phyloP scores from a whole-genome alignment of 2,113 vertebrate genomes.

The Acanthochromis polyacanthus region DNA sequence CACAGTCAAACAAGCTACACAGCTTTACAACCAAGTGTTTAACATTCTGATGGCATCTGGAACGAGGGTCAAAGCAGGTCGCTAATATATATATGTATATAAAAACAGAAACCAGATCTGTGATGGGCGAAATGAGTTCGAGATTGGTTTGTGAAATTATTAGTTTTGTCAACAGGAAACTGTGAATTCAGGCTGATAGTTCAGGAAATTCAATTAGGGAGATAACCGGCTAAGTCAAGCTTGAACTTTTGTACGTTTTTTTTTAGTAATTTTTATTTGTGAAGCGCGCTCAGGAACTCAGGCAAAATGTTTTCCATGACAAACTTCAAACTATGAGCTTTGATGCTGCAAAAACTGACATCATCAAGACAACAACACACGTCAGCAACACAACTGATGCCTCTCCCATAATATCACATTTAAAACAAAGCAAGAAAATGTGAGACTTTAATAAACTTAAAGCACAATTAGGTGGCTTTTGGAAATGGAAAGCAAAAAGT shows the following conservation, averaged over 20 bases:
- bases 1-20: slow-evolving; percentile 49
- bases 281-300: not conserved
- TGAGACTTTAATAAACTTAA: not conserved
- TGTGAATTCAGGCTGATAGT: slow-evolving; percentile 37
- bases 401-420: not conserved
- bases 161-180: slow-evolving; percentile 55
- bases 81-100: slow-evolving; percentile 12
- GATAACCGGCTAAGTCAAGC: slow-evolving; percentile 12
- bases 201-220: slow-evolving; percentile 53
- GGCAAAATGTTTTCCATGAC: not conserved
- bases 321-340: slow-evolving; percentile 22
- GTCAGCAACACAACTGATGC: slow-evolving; percentile 6
- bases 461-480: not conserved
- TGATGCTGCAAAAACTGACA: slow-evolving; percentile 12
- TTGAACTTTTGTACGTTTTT: slow-evolving; percentile 26
- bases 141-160: slow-evolving; percentile 50
- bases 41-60: slow-evolving; percentile 54
- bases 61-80: slow-evolving; percentile 43
- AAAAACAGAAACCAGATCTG: slow-evolving; percentile 16
- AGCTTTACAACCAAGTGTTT: slow-evolving; percentile 43
- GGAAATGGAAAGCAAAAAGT: not conserved
- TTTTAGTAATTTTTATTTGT: slow-evolving; percentile 23
- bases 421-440: not conserved
- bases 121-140: slow-evolving; percentile 45
- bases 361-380: slow-evolving; percentile 16